Percentiles rank a stretch among this genome's conserved stretches.
Evolutionary conservation across 2,888 invertebrate genomes (phyloP).

Genomic region (Limnephilus rhombicus): DNA sequence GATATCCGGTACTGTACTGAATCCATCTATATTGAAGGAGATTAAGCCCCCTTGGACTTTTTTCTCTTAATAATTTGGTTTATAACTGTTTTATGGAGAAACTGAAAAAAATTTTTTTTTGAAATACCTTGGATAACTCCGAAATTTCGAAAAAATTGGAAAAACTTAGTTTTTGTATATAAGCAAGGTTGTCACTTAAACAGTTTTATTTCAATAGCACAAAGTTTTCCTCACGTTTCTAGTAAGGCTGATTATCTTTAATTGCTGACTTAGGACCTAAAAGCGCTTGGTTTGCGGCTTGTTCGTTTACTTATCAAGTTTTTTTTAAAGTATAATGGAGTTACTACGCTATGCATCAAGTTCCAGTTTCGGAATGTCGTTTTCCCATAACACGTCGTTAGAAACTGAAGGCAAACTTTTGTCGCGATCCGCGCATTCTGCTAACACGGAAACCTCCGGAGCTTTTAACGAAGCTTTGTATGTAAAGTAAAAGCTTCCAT

Average conservation of each 20-base stretch:
- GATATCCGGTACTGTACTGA: too few relatives aligned
- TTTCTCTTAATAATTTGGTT: too few relatives aligned
- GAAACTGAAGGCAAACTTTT: slow-evolving; percentile 32
- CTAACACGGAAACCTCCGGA: background rate
- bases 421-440: slow-evolving; percentile 33
- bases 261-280: background rate
- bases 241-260: background rate
- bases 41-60: too few relatives aligned
- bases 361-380: slow-evolving; percentile 14
- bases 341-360: background rate
- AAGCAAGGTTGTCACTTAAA: too few relatives aligned
- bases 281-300: background rate
- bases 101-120: too few relatives aligned
- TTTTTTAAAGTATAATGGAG: background rate
- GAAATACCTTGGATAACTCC: too few relatives aligned
- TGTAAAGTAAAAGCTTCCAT: slow-evolving; percentile 41
- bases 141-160: too few relatives aligned
- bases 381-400: slow-evolving; percentile 43
- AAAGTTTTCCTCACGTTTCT: too few relatives aligned
- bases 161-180: too few relatives aligned
- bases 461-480: slow-evolving; percentile 49
- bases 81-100: too few relatives aligned
- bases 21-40: too few relatives aligned
- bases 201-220: too few relatives aligned
- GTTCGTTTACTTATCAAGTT: background rate